A percentile compares a stretch with the other conserved stretches of the same genome.
Conservation (phyloP, 2,888 invertebrate species). For the Eupelmus urozonus region DNA sequence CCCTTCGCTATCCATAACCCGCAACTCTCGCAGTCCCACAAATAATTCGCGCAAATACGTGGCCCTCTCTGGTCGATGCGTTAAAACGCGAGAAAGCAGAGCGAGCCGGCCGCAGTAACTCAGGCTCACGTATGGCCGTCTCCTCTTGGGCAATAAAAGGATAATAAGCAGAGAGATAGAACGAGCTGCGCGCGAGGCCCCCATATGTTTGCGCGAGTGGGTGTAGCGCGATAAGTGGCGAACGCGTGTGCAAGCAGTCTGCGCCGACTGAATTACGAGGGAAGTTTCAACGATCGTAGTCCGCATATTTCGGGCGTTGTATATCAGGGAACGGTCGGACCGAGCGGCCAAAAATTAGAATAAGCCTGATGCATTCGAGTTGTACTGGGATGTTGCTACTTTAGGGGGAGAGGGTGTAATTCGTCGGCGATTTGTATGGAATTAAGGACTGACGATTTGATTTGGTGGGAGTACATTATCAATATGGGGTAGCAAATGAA, state of each 20-base stretch:
- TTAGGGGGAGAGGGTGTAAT: no score
- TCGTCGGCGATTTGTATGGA: no score
- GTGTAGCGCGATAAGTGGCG: constrained; percentile 34
- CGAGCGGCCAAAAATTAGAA: constrained; percentile 35
- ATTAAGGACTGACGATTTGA: no score
- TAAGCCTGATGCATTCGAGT: constrained; percentile 50
- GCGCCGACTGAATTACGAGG: constrained; percentile 47
- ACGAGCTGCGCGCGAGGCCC: not conserved
- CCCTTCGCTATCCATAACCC: not conserved
- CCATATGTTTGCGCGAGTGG: no score
- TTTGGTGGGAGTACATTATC: no score
- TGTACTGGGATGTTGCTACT: no score
- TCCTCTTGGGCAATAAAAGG: constrained; percentile 47
- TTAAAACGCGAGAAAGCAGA: not conserved
- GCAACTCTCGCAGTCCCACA: not conserved
- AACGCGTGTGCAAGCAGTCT: not conserved
- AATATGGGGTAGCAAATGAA: no score
- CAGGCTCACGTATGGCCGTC: constrained; percentile 24
- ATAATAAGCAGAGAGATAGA: constrained; percentile 29
- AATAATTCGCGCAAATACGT: constrained; percentile 1
- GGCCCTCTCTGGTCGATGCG: constrained; percentile 5
- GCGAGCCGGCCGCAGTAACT: constrained; percentile 40
- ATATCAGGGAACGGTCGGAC: not conserved
- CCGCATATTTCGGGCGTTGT: not conserved
- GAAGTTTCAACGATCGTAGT: constrained; percentile 26